phyloP scores from a whole-genome alignment of 2,113 vertebrate genomes.

The Syrrhaptes paradoxus region DNA sequence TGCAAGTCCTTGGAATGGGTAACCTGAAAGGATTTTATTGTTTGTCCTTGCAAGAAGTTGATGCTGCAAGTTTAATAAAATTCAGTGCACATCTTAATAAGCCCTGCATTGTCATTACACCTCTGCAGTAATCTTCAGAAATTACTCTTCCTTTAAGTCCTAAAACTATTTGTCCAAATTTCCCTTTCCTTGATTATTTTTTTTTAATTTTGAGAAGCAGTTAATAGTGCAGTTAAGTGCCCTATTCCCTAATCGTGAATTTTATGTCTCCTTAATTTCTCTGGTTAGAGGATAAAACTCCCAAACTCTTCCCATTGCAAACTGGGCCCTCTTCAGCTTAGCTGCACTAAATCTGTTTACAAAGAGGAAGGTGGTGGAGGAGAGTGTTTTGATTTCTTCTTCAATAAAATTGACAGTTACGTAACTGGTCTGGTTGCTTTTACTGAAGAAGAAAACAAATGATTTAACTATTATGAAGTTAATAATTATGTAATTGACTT shows the following conservation, averaged over 20 bases:
- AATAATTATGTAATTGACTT: conserved; percentile 12
- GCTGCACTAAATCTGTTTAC: conserved; percentile 27
- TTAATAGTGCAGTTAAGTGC: conserved; percentile 9
- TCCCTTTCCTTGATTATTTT: background rate
- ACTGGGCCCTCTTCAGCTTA: background rate
- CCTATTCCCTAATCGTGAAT: conserved; percentile 9
- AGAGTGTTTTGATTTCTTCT: background rate
- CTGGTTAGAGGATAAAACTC: background rate
- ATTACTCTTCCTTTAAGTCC: background rate
- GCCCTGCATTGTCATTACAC: background rate
- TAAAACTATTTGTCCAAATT: background rate
- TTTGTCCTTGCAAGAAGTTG: background rate
- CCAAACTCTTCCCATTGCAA: conserved; percentile 4
- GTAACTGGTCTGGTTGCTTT: background rate
- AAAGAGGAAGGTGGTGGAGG: background rate
- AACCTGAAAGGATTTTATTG: background rate
- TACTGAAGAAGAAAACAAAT: conserved; percentile 4
- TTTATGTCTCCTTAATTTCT: conserved; percentile 6
- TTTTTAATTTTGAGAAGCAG: conserved; percentile 18
- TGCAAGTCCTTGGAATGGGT: background rate
- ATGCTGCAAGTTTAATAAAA: background rate
- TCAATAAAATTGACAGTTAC: conserved; percentile 20
- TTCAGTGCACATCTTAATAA: background rate
- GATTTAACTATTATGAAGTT: background rate
- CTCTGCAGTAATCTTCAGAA: conserved; percentile 5